phyloP scores from a whole-genome alignment of 2,113 vertebrate species.

The Corythornis vintsioides region DNA sequence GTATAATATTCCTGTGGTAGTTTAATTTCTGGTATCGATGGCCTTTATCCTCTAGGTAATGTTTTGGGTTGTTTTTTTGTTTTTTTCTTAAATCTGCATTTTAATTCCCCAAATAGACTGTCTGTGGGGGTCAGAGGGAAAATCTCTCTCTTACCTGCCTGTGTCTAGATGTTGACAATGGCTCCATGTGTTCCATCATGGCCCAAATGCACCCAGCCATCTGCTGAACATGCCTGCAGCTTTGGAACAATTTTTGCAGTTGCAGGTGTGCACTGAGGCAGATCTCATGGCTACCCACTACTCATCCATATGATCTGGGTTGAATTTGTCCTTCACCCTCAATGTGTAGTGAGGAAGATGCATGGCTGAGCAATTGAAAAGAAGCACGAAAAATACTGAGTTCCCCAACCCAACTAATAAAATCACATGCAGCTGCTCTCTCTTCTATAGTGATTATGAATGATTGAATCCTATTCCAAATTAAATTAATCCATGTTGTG shows the following conservation, averaged over 20 bases:
- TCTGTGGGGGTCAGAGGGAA: neutral
- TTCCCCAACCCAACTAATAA: neutral
- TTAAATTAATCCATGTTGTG: neutral
- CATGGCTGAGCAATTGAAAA: neutral
- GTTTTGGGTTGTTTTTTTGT: neutral
- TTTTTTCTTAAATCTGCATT: neutral
- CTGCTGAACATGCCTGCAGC: neutral
- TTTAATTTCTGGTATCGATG: neutral
- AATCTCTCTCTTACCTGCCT: neutral
- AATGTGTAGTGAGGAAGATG: neutral
- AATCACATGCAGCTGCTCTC: neutral
- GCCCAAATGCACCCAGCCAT: neutral
- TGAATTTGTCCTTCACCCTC: neutral
- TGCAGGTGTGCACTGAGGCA: neutral
- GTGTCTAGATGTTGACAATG: neutral
- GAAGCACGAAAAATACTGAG: neutral
- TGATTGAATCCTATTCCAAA: neutral
- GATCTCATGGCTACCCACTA: neutral
- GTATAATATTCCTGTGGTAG: neutral
- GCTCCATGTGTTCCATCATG: neutral
- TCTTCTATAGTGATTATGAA: neutral
- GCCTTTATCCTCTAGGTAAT: neutral
- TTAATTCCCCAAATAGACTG: neutral
- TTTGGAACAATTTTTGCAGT: neutral
- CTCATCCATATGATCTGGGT: rapidly evolving